These are phyloP conservation scores for Atherinomorus stipes DNA, from an alignment of 2,113 vertebrate genomes.

Conservation along the genomic window DNA sequence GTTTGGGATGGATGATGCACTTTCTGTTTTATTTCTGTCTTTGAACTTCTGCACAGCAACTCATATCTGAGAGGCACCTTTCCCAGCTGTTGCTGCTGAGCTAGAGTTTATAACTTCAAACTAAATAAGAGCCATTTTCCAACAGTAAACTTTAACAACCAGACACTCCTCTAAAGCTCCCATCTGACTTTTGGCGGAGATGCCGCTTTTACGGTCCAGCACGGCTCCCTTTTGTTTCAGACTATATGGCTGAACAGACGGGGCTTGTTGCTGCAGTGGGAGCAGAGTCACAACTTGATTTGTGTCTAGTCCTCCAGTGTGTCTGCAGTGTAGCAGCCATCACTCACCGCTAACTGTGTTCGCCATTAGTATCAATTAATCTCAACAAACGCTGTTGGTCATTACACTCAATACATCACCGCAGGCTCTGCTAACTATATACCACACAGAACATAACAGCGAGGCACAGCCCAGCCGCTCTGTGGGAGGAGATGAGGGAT, in stretches of 20 bases:
- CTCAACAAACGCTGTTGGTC: conserved; percentile 69
- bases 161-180: not conserved
- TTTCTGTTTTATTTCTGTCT: conserved; percentile 1
- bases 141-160: not conserved
- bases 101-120: too few species aligned
- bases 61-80: not conserved
- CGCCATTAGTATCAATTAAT: conserved; percentile 81
- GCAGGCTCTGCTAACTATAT: conserved; percentile 59
- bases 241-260: conserved; percentile 47
- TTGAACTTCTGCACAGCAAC: not conserved
- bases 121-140: not conserved
- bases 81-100: too few species aligned
- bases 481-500: conserved; percentile 60
- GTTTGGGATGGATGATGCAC: not conserved
- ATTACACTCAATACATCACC: conserved; percentile 72
- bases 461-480: conserved; percentile 28
- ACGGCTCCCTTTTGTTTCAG: conserved; percentile 14
- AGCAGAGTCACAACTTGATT: conserved; percentile 64
- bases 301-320: conserved; percentile 60
- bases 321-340: conserved; percentile 65
- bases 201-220: conserved; percentile 27
- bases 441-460: conserved; percentile 33
- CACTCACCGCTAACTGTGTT: conserved; percentile 72
- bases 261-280: conserved; percentile 42
- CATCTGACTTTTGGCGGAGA: conserved; percentile 7